Evolutionary conservation across 2,113 vertebrate species (phyloP).

Genomic region (Sarotherodon lohbergeri): DNA sequence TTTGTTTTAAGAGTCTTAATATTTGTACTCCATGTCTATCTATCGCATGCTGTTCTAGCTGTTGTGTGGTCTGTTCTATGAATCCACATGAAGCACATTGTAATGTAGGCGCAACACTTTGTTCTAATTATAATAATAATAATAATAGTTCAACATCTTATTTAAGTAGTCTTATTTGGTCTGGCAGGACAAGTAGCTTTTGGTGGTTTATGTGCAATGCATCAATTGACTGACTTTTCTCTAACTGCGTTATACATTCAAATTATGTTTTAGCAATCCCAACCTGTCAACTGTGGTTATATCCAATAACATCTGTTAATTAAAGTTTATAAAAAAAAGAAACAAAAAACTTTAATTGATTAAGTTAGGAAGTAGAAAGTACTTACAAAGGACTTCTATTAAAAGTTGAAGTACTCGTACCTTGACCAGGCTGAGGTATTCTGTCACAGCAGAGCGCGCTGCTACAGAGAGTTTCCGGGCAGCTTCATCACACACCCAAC

Average conservation of each 20-base stretch:
- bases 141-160: background rate
- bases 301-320: background rate
- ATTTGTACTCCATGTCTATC: background rate
- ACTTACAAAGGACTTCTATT: background rate
- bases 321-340: background rate
- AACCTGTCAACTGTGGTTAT: background rate
- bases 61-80: background rate
- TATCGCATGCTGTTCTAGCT: background rate
- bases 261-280: background rate
- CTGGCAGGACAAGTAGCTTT: background rate
- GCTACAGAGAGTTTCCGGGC: constrained; percentile 87
- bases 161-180: background rate
- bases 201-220: background rate
- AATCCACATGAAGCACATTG: background rate
- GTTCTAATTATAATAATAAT: background rate
- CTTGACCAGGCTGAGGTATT: constrained; percentile 91
- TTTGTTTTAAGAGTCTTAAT: background rate
- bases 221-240: background rate
- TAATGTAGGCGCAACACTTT: background rate
- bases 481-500: constrained; percentile 92
- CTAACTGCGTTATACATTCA: background rate
- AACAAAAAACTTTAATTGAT: background rate
- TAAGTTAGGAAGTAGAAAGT: background rate
- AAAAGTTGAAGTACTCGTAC: constrained; percentile 52
- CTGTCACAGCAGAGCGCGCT: constrained; percentile 85